These are phyloP conservation scores for Pangasius larnaudii DNA, from an alignment of 2,797 vertebrate genomes.

Conservation along the genomic window DNA sequence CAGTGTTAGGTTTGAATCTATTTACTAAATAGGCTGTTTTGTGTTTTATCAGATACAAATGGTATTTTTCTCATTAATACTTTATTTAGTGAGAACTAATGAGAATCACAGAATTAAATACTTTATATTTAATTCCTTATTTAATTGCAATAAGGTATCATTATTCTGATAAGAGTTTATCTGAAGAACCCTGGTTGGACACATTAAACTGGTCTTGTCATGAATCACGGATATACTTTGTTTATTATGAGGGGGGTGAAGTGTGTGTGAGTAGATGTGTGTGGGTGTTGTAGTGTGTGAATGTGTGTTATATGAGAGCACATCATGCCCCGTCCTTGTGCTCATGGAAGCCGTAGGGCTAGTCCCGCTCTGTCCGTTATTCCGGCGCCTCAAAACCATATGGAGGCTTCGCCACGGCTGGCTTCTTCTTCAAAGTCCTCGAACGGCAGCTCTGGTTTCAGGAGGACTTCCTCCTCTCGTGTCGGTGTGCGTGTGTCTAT, in stretches of 20 bases:
- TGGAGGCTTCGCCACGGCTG: constrained; percentile 58
- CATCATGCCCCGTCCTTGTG: constrained; percentile 17
- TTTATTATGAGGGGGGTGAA: background rate
- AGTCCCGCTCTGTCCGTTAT: constrained; percentile 56
- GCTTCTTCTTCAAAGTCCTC: constrained; percentile 70
- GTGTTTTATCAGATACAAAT: background rate
- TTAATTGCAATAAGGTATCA: no score
- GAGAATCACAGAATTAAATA: no score
- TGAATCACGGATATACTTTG: background rate
- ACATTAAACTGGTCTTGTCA: background rate
- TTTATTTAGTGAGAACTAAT: no score
- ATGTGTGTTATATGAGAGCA: constrained; percentile 10
- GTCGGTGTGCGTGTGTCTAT: constrained; percentile 28
- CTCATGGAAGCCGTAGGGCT: constrained; percentile 30
- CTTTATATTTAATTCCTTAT: background rate
- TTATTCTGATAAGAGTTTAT: no score
- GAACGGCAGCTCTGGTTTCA: constrained; percentile 74
- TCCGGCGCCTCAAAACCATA: constrained; percentile 57
- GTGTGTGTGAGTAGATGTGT: constrained; percentile 31
- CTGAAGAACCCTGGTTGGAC: background rate
- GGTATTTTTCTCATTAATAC: background rate
- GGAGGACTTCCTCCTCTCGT: constrained; percentile 72
- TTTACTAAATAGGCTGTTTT: background rate
- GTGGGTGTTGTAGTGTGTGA: constrained; percentile 13
- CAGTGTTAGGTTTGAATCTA: background rate